Conservation (phyloP, 2,888 invertebrate genomes). For the Arctia plantaginis region DNA sequence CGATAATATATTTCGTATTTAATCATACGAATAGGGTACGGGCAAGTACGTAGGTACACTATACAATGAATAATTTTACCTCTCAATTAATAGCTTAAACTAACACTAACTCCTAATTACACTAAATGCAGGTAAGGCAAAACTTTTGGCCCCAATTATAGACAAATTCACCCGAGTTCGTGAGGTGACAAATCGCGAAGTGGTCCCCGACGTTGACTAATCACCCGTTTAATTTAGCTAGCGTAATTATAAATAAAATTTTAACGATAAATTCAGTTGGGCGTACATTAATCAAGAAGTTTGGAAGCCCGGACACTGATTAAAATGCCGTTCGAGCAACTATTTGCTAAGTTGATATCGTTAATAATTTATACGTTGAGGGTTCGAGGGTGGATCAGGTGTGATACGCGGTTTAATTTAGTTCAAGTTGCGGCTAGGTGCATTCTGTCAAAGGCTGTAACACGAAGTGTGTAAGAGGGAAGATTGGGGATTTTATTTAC, state of each 20-base stretch:
- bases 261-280: slow-evolving; percentile 83
- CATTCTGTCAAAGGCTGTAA: slow-evolving; percentile 27
- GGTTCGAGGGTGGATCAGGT: slow-evolving; percentile 74
- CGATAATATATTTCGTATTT: neutral
- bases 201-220: slow-evolving; percentile 85
- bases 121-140: slow-evolving; percentile 73
- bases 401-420: slow-evolving; percentile 64
- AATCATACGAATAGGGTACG: neutral
- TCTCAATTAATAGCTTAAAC: slow-evolving; percentile 68
- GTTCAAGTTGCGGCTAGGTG: slow-evolving; percentile 40
- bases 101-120: slow-evolving; percentile 66
- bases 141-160: slow-evolving; percentile 83
- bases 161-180: slow-evolving; percentile 80
- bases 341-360: slow-evolving; percentile 84
- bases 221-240: slow-evolving; percentile 83
- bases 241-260: slow-evolving; percentile 87
- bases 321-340: slow-evolving; percentile 86
- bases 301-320: slow-evolving; percentile 81
- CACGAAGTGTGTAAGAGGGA: slow-evolving; percentile 15
- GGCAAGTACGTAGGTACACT: neutral
- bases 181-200: slow-evolving; percentile 84
- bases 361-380: slow-evolving; percentile 83
- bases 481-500: neutral
- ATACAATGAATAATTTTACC: slow-evolving; percentile 66
- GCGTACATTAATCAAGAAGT: slow-evolving; percentile 87